phyloP scores from a whole-genome alignment of 2,113 vertebrate species.

The Oreochromis spilurus region DNA sequence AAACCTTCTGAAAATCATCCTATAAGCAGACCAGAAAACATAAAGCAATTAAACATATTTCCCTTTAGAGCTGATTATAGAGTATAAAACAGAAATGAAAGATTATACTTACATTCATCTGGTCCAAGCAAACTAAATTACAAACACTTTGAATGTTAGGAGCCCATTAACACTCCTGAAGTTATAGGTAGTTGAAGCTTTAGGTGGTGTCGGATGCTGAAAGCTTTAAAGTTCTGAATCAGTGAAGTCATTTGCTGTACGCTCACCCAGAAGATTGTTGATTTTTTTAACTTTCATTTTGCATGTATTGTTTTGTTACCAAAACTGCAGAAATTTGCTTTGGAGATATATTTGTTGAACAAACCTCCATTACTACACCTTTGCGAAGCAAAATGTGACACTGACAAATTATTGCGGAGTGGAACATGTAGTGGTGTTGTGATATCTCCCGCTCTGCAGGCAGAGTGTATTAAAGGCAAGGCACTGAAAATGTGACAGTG shows the following conservation, averaged over 20 bases:
- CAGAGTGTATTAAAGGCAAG: background rate
- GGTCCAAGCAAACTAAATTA: background rate
- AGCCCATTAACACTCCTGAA: background rate
- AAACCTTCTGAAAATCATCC: background rate
- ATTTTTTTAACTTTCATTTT: background rate
- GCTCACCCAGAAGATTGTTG: background rate
- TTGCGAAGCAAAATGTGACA: background rate
- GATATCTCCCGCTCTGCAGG: background rate
- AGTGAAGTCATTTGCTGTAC: background rate
- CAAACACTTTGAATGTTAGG: background rate
- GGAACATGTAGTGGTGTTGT: background rate
- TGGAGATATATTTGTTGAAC: background rate
- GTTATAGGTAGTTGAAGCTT: background rate
- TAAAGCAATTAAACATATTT: background rate
- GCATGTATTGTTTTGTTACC: background rate
- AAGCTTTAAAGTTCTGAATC: background rate
- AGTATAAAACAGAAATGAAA: background rate
- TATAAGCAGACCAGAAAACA: background rate
- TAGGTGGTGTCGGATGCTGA: background rate
- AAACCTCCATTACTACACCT: background rate
- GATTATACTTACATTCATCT: background rate
- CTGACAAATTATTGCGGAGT: background rate
- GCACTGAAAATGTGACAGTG: background rate
- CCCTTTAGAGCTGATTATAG: background rate
- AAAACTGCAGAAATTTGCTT: background rate